phyloP scores from a whole-genome alignment of 2,113 vertebrate species.

The Progne subis region DNA sequence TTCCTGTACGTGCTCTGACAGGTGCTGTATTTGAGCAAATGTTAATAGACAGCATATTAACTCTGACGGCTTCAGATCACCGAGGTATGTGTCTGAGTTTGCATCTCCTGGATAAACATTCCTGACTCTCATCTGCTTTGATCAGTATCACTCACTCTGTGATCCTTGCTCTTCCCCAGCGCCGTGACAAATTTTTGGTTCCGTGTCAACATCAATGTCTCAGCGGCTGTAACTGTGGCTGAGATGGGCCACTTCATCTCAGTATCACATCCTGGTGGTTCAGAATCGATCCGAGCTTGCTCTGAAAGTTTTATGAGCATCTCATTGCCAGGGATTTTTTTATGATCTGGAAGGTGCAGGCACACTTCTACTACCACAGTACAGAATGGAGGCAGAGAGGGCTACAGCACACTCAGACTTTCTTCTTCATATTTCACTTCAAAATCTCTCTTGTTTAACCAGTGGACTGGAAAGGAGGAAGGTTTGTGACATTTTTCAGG shows the following conservation, averaged over 20 bases:
- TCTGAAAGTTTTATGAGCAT: neutral
- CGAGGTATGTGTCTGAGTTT: neutral
- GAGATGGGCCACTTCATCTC: neutral
- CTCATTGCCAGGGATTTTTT: neutral
- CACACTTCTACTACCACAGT: neutral
- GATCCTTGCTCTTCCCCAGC: neutral
- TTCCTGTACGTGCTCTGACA: neutral
- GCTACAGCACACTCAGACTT: neutral
- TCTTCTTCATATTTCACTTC: neutral
- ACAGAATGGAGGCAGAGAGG: neutral
- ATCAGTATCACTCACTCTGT: constrained; percentile 58
- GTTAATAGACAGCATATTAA: constrained; percentile 62
- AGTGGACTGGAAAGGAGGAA: neutral
- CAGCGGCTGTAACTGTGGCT: fast-evolving
- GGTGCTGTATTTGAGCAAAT: constrained; percentile 53
- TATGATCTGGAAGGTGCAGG: neutral
- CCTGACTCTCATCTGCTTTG: constrained; percentile 63
- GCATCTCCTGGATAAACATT: constrained; percentile 25
- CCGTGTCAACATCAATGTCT: neutral
- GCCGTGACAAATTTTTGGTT: constrained; percentile 5
- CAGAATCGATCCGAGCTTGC: neutral
- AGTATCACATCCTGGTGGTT: neutral
- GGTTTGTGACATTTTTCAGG: neutral
- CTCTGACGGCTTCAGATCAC: constrained; percentile 18
- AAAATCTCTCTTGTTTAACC: neutral